Evolutionary conservation across 2,888 invertebrate genomes (phyloP), one percentile per base, ranked within the genome.

Genomic region (Phengaris arion): DNA sequence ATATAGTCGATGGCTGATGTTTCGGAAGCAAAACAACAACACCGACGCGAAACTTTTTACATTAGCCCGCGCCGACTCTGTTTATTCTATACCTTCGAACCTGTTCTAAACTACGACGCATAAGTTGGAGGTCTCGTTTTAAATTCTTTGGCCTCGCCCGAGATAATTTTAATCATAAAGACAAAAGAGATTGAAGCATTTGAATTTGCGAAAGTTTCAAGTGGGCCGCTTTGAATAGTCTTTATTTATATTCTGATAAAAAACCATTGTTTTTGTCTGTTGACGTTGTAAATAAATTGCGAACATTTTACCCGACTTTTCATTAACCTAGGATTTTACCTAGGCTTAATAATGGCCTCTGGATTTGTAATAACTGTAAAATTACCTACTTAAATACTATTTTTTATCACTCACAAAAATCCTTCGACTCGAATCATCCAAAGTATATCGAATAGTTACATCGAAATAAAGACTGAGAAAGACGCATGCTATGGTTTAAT

Each of bases 81-180:
- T 91, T 91, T 92, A 89, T 87, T 88, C 85, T 86, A 85, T 88
- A 83, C 87, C 86, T 89, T 86, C 85, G 81, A 85, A 87, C 87
- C 86, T 84, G 87, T 82, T 84, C 84, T 80, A 80, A 89, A 89
- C 87, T 87, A 85, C 85, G 83, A 85, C 81, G 87, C 85, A 81
- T 85, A 90, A 92, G 89, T 91, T 91, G 85, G 83, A 86, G 89
- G 87, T 87, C 87, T 86, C 87, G 86, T 89, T 91, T 89, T 86
- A 88, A 89, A 89, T 86, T 88, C 86, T 81, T 81, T 83, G 83
- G 84, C 84, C 83, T 84, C 84, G 82, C 83, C 80, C 79, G 81
- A 83, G 85, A 87, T 82, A 82, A 91, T 91, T 92, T 91, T 89
- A 89, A 90, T 91, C 86, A 88, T 89, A 89, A 88, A 89, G 88